These are phyloP conservation scores for Micropterix aruncella DNA, from an alignment of 2,888 invertebrate genomes.

Conservation along the genomic window DNA sequence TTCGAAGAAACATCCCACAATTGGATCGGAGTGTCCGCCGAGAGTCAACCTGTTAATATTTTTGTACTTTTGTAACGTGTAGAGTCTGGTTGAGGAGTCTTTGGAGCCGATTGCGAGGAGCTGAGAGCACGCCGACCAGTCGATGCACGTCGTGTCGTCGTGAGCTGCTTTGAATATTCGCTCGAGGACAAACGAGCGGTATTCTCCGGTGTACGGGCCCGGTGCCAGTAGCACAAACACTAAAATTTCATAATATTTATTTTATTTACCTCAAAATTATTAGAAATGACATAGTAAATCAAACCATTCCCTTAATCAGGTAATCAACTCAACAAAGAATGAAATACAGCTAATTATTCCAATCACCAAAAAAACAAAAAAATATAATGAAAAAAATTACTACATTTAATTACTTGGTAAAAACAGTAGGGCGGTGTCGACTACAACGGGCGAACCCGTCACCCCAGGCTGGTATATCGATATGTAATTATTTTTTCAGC, in stretches of 20 bases:
- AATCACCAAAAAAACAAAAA: constrained; percentile 2
- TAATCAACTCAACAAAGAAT: no score
- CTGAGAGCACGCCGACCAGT: constrained; percentile 89
- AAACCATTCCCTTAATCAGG: no score
- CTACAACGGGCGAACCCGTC: no score
- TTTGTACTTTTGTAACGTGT: constrained; percentile 55
- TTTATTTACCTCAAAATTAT: no score
- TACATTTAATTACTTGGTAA: no score
- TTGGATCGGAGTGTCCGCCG: constrained; percentile 71
- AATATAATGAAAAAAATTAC: no score
- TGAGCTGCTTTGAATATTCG: constrained; percentile 68
- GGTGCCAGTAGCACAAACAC: constrained; percentile 82
- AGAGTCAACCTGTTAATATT: constrained; percentile 68
- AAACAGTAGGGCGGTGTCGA: no score
- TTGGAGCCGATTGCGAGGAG: constrained; percentile 81
- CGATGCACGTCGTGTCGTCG: constrained; percentile 74
- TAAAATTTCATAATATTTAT: constrained; percentile 23
- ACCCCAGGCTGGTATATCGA: no score
- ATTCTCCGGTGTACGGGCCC: constrained; percentile 63
- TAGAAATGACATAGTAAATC: no score
- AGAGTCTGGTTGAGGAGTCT: constrained; percentile 78
- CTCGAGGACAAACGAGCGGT: constrained; percentile 78
- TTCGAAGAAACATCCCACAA: constrained; percentile 83
- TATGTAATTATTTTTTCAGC: no score
- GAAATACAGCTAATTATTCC: no score